These are phyloP conservation scores for Eptesicus fuscus DNA, from an alignment of 2,113 vertebrate genomes.

Conservation along the genomic window DNA sequence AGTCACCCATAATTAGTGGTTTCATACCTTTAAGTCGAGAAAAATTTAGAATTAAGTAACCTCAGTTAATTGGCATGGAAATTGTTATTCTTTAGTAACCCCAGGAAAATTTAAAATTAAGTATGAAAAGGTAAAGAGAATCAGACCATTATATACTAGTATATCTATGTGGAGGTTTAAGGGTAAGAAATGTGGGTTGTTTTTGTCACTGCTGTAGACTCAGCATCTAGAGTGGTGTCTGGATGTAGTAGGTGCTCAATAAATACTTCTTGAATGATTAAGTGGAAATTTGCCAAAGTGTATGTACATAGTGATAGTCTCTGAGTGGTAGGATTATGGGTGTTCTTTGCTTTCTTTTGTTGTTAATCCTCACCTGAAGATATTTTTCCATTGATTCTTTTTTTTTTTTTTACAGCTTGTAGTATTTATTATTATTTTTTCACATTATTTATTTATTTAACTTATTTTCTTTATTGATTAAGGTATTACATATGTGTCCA, in stretches of 20 bases:
- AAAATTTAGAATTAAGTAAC: background rate
- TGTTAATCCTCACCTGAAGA: too few species aligned
- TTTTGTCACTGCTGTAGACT: background rate
- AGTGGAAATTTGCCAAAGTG: background rate
- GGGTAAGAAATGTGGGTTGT: background rate
- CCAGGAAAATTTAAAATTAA: slow-evolving; percentile 2
- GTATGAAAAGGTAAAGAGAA: background rate
- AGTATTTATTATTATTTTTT: too few species aligned
- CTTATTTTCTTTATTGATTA: too few species aligned
- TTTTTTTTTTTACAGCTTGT: too few species aligned
- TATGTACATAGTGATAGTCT: background rate
- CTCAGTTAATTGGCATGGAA: background rate
- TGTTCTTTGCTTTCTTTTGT: background rate
- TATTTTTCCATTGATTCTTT: too few species aligned
- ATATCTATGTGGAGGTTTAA: background rate
- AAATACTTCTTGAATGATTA: slow-evolving; percentile 1
- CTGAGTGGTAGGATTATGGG: background rate
- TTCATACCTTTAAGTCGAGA: background rate
- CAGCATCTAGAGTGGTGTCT: background rate
- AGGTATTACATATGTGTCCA: too few species aligned
- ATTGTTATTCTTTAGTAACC: background rate
- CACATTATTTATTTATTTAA: too few species aligned
- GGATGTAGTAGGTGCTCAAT: background rate
- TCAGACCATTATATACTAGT: background rate
- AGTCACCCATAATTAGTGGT: background rate